Base-by-base conservation (phyloP, 2,797 vertebrate species). In the Sebastolobus altivelis region DNA sequence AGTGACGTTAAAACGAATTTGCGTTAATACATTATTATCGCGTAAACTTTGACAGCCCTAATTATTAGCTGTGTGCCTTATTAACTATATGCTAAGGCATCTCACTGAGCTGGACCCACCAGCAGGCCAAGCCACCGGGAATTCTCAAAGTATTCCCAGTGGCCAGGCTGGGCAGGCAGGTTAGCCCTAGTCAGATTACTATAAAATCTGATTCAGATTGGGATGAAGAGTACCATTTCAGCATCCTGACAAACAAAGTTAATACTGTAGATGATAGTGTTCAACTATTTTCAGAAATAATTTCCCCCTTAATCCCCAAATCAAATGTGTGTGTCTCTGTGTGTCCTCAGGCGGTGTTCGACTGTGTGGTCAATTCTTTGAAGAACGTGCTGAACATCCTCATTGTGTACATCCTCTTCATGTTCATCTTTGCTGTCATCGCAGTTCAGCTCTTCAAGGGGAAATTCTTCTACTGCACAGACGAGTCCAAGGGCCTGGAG, bases 371-470 rank as follows among this genome's bases (percentile, higher is more conserved):
- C 89, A 99, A 99, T 91, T 99, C 98, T 38, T 90, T 99, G 94
- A 99, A 97, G 96, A 99, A 99, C 0, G 98, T 99, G 25, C 95
- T 99, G 92, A 99, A 99, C 88, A 99, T 99, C 94, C 96, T 99
- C 80, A 97, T 99, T 0, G 98, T 99, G 72, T 99, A 99, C 94
- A 96, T 99, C 94, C 98, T 99, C 84, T 99, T 99, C 96, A 99
- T 99, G 98, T 98, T 99, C 95, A 99, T 99, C 90, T 99, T 99
- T n/a, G 98, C 98, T 0, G 98, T 99, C 91, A 98, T 99, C 13
- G 98, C 98, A 0, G 98, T 99, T 77, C 98, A 99, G 90, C 98
- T 99, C 80, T 99, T 99, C 95, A 99, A 99, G 90, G 98, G 98
- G 18, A 97, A 97, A 74, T 99, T 99, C 85, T 99, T 99, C 94